Evolutionary conservation across 2,888 invertebrate genomes (phyloP), one percentile per base, ranked within the genome.

Genomic region (Anthophora plumipes): DNA sequence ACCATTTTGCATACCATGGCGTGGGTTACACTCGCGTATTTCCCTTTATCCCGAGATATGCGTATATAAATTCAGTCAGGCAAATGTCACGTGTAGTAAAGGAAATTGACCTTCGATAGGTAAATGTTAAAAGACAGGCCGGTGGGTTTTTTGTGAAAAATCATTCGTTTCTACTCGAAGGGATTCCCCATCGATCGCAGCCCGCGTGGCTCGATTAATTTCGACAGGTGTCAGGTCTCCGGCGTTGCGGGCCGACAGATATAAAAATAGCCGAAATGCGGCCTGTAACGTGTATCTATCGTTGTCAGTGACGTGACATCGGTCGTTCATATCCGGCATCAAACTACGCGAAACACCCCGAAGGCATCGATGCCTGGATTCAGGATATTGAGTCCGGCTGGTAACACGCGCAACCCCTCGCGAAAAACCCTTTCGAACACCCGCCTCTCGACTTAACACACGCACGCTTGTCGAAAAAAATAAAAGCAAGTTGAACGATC

Each of bases 271-370:
- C 41, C 75, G 50, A 75, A 83, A 75, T 83, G 73, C 66, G 31
- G 39, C 22, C 59, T 52, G 80, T 76, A 66, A 78, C 77, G 79
- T 31, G 31, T 72, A 78, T 78, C 78, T 72, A 68, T 69, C 76
- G 86, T 77, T 79, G 83, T 82, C 80, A 80, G 76, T 75, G 72
- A 61, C 83, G 75, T 75, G 80, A 77, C 84, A 72, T 75, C 82
- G 82, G 85, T 82, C 80, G 85, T 88, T 91, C 90, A 91, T 90
- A 90, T 90, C 90, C 90, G 89, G 86, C 80, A 72, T 81, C 85
- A 80, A 85, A 82, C 84, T 77, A 71, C 67, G 80, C 68, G 80
- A 61, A 87, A 85, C 82, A 68, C 72, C 86, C 86, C 71, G 69
- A 82, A 81, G 87, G 86, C 87, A 82, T 61, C 77, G 70, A n/a